Evolutionary conservation across 2,888 invertebrate genomes (phyloP).

Genomic region (Junonia oenone): DNA sequence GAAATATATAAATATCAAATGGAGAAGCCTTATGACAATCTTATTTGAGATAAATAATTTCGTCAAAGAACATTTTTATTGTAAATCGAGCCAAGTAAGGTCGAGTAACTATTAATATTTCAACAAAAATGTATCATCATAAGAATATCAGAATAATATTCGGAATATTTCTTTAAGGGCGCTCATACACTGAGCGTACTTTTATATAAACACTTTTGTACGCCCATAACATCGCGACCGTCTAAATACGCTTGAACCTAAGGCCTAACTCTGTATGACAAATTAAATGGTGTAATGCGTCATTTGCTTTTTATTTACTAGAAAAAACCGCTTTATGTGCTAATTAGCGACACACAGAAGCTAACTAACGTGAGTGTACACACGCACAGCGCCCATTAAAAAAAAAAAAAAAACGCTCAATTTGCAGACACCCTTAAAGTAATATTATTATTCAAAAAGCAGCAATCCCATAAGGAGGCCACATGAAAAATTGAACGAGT

Average conservation of each 20-base stretch:
- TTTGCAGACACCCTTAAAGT: not conserved
- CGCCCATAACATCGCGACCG: too few relatives aligned
- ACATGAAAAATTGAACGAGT: not conserved
- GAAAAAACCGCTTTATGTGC: too few relatives aligned
- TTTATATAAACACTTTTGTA: too few relatives aligned
- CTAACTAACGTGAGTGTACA: too few relatives aligned
- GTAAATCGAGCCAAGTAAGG: not conserved
- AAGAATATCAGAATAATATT: not conserved
- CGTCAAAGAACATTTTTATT: not conserved
- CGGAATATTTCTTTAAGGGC: not conserved
- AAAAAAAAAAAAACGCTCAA: too few relatives aligned
- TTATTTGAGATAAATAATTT: not conserved
- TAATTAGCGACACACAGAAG: too few relatives aligned
- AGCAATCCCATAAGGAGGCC: not conserved
- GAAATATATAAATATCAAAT: not conserved
- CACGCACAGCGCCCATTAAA: too few relatives aligned
- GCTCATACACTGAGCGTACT: too few relatives aligned
- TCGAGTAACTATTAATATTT: not conserved
- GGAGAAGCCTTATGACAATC: not conserved
- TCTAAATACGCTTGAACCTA: too few relatives aligned
- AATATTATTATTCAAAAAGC: conserved; percentile 2
- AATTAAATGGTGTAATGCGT: too few relatives aligned
- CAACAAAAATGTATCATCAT: not conserved
- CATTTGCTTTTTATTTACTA: too few relatives aligned
- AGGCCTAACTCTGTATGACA: too few relatives aligned